Evolutionary conservation across 2,113 vertebrate genomes (phyloP).

Genomic region (Rafetus swinhoei): DNA sequence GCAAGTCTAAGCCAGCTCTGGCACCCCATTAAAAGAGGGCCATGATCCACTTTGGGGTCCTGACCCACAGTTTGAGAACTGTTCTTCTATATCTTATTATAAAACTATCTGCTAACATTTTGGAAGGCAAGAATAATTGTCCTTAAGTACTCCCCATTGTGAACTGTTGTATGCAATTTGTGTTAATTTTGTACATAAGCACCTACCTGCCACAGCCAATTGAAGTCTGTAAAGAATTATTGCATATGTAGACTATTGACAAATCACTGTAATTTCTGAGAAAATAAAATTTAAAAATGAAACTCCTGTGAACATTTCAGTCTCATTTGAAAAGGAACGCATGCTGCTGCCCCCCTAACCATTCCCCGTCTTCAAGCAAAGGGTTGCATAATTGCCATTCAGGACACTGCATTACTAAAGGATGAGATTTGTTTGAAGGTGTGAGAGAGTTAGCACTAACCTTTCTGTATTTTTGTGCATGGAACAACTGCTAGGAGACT

Average conservation of each 20-base stretch:
- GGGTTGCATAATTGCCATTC: not conserved
- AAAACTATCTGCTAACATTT: not conserved
- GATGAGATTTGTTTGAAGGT: not conserved
- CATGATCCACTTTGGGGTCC: too few species aligned
- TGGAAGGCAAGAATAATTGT: not conserved
- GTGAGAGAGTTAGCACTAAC: not conserved
- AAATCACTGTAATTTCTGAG: not conserved
- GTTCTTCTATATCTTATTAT: not conserved
- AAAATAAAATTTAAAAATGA: not conserved
- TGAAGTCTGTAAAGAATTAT: not conserved
- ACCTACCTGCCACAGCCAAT: fast-evolving
- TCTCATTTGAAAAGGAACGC: not conserved
- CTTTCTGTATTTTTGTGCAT: not conserved
- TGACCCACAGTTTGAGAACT: too few species aligned
- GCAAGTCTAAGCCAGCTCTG: too few species aligned
- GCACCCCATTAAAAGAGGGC: too few species aligned
- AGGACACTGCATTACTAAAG: not conserved
- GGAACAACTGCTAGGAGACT: not conserved
- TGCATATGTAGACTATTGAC: fast-evolving
- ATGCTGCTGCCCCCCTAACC: not conserved
- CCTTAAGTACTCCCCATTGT: not conserved
- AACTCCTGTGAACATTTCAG: not conserved
- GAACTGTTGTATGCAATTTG: not conserved
- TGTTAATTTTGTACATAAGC: fast-evolving
- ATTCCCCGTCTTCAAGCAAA: not conserved